phyloP scores from a whole-genome alignment of 2,888 invertebrate genomes.

The Sclerodermus sp. region DNA sequence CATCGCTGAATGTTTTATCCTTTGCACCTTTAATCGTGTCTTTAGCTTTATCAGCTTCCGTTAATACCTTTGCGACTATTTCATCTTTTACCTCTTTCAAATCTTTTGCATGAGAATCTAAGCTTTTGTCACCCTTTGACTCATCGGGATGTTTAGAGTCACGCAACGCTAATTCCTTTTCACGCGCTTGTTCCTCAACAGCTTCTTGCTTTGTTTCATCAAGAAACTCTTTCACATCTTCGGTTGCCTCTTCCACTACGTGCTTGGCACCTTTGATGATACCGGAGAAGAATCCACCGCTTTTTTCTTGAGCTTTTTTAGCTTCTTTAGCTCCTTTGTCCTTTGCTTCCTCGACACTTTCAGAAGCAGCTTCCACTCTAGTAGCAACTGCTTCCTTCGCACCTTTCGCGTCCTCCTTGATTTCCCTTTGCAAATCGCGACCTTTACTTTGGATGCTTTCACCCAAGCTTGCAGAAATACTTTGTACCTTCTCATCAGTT shows the following conservation, averaged over 20 bases:
- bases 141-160: constrained; percentile 12
- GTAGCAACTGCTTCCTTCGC: not conserved
- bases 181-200: constrained; percentile 25
- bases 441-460: constrained; percentile 33
- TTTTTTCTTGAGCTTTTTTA: constrained; percentile 19
- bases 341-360: constrained; percentile 9
- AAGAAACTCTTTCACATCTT: constrained; percentile 2
- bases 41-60: constrained; percentile 6
- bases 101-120: no score
- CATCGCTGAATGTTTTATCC: constrained; percentile 10
- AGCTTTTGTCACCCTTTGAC: constrained; percentile 14
- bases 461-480: not conserved
- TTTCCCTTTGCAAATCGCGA: constrained; percentile 59
- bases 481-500: constrained; percentile 4
- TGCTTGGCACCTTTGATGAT: no score
- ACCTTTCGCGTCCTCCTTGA: constrained; percentile 36
- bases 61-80: constrained; percentile 36
- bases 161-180: constrained; percentile 37
- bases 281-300: no score
- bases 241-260: no score
- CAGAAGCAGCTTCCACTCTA: not conserved
- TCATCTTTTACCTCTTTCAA: constrained; percentile 16
- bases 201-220: constrained; percentile 6
- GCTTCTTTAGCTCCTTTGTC: constrained; percentile 20
- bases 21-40: constrained; percentile 16